phyloP scores from a whole-genome alignment of 1,140 invertebrate genomes.

The Heliconius himera region DNA sequence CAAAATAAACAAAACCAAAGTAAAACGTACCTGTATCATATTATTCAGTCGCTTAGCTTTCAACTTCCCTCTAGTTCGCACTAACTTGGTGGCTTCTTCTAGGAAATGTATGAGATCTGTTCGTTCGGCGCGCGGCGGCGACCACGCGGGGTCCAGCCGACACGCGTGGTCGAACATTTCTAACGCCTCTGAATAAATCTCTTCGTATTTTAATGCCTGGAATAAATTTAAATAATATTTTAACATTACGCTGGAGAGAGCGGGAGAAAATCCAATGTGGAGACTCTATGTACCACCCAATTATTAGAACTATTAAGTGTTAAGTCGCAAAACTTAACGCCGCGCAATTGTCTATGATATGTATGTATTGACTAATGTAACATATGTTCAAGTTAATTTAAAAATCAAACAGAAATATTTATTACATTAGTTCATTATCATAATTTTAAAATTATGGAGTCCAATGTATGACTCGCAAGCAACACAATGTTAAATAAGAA shows the following conservation, averaged over 20 bases:
- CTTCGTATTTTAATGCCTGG: constrained; percentile 91
- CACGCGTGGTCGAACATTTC: constrained; percentile 86
- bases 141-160: constrained; percentile 89
- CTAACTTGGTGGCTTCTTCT: constrained; percentile 84
- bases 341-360: too few species aligned
- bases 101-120: constrained; percentile 86
- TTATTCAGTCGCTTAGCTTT: constrained; percentile 87
- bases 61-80: constrained; percentile 87
- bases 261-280: too few species aligned
- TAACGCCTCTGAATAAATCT: constrained; percentile 87
- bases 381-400: too few species aligned
- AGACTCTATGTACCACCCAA: too few species aligned
- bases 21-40: constrained; percentile 82
- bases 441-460: constrained; percentile 37
- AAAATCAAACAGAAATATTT: too few species aligned
- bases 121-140: constrained; percentile 84
- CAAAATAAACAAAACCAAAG: too few species aligned
- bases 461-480: constrained; percentile 86
- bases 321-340: neutral
- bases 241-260: too few species aligned
- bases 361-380: too few species aligned
- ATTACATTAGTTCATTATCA: too few species aligned
- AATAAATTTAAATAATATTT: neutral
- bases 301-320: neutral
- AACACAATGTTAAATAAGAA: constrained; percentile 90